Percentiles rank a stretch among this genome's conserved stretches.
These are phyloP conservation scores for Arctia plantaginis DNA, from an alignment of 2,888 invertebrate genomes.

Conservation along the genomic window DNA sequence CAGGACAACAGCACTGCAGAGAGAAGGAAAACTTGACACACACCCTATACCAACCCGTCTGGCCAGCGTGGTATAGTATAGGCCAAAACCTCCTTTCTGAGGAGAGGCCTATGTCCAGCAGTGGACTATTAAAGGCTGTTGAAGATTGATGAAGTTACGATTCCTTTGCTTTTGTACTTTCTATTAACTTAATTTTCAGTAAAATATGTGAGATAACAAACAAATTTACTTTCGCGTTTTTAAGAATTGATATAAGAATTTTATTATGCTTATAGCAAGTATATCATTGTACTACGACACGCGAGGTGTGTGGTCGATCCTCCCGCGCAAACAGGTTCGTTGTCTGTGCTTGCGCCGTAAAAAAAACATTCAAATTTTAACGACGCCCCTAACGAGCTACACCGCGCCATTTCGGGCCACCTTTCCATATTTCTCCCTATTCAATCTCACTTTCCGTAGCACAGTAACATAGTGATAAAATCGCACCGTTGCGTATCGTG, in stretches of 20 bases:
- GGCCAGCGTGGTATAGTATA: too few relatives aligned
- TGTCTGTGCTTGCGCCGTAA: slow-evolving; percentile 65
- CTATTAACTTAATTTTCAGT: neutral
- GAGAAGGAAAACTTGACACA: too few relatives aligned
- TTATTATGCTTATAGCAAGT: slow-evolving; percentile 9
- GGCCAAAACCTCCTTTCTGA: too few relatives aligned
- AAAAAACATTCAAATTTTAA: slow-evolving; percentile 79
- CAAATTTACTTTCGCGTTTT: neutral
- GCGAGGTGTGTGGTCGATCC: slow-evolving; percentile 68
- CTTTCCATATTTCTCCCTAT: slow-evolving; percentile 67
- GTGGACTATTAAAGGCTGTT: too few relatives aligned
- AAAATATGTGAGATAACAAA: neutral
- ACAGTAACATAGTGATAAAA: slow-evolving; percentile 71
- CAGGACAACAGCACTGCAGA: too few relatives aligned
- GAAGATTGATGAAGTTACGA: too few relatives aligned
- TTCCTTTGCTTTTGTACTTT: too few relatives aligned
- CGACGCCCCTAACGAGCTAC: slow-evolving; percentile 66
- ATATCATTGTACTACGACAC: slow-evolving; percentile 42
- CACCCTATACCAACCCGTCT: too few relatives aligned
- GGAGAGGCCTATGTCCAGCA: too few relatives aligned
- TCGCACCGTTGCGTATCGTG: slow-evolving; percentile 64
- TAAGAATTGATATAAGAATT: neutral
- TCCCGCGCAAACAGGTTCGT: slow-evolving; percentile 72
- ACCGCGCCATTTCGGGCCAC: slow-evolving; percentile 37
- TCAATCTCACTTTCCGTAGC: slow-evolving; percentile 76